phyloP scores from a whole-genome alignment of 1,140 invertebrate genomes.

The Drosophila parabipectinata region DNA sequence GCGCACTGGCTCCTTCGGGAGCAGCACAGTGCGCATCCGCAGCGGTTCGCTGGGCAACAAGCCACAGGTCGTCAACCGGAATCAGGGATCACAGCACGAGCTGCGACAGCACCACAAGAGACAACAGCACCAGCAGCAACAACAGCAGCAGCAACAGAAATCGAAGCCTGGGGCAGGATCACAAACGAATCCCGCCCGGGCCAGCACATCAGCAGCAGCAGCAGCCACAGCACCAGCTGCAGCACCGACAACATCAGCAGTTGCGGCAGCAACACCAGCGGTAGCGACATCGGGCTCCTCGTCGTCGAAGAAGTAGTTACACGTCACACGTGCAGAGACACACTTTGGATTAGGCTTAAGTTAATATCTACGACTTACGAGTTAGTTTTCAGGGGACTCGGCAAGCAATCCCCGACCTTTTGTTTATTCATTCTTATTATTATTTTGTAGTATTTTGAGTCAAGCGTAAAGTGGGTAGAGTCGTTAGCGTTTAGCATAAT shows the following conservation, averaged over 20 bases:
- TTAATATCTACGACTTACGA: conserved; percentile 49
- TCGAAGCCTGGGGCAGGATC: conserved; percentile 42
- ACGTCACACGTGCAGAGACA: conserved; percentile 39
- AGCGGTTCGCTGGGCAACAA: conserved; percentile 82
- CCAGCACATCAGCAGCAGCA: conserved; percentile 48
- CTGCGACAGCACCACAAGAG: conserved; percentile 70
- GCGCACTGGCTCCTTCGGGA: conserved; percentile 81
- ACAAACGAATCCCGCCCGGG: conserved; percentile 45
- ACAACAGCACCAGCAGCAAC: conserved; percentile 65
- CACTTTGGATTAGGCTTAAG: conserved; percentile 62
- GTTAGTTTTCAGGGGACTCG: conserved; percentile 52
- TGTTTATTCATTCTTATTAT: conserved; percentile 66
- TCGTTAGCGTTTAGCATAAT: conserved; percentile 73
- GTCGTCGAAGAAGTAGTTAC: conserved; percentile 69
- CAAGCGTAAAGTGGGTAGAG: conserved; percentile 62
- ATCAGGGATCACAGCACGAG: conserved; percentile 74
- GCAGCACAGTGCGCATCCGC: conserved; percentile 84
- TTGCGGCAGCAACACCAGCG: conserved; percentile 7
- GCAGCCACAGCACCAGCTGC: conserved; percentile 23
- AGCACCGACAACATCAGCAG: conserved; percentile 9
- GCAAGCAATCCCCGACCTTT: conserved; percentile 44
- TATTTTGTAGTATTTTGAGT: conserved; percentile 69
- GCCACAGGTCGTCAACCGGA: conserved; percentile 75
- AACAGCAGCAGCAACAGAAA: conserved; percentile 50
- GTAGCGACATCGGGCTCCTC: conserved; percentile 49